phyloP scores from a whole-genome alignment of 2,797 vertebrate genomes.

The Muscicapa comitata region DNA sequence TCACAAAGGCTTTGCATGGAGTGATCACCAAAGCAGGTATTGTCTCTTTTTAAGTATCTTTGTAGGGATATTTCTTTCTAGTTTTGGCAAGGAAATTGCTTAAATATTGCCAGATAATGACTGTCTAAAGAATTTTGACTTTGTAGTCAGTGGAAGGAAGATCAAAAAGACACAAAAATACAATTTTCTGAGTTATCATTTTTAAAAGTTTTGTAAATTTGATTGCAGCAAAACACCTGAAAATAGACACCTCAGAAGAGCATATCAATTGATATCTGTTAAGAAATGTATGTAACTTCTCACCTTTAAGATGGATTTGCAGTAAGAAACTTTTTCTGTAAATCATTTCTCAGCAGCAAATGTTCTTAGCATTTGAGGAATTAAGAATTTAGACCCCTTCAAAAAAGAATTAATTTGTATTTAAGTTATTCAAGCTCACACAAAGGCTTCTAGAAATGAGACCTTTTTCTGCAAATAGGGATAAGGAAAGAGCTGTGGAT shows the following conservation, averaged over 20 bases:
- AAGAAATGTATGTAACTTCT: neutral
- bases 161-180: neutral
- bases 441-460: neutral
- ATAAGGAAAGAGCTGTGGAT: neutral
- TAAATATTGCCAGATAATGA: neutral
- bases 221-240: neutral
- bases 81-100: conserved; percentile 36
- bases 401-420: conserved; percentile 14
- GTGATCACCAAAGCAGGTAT: conserved; percentile 21
- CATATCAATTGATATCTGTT: neutral
- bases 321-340: neutral
- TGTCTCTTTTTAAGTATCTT: conserved; percentile 43
- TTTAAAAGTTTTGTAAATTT: neutral
- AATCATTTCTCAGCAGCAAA: neutral
- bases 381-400: neutral
- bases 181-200: neutral
- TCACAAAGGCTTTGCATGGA: conserved; percentile 25
- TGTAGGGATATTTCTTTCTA: neutral
- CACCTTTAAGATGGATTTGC: conserved; percentile 2
- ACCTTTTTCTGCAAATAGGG: neutral
- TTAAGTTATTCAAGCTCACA: neutral
- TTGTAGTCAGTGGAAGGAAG: neutral
- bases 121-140: neutral
- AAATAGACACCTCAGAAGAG: neutral
- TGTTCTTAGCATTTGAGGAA: neutral